phyloP scores from a whole-genome alignment of 2,888 invertebrate species.

The Drosophila koepferae region DNA sequence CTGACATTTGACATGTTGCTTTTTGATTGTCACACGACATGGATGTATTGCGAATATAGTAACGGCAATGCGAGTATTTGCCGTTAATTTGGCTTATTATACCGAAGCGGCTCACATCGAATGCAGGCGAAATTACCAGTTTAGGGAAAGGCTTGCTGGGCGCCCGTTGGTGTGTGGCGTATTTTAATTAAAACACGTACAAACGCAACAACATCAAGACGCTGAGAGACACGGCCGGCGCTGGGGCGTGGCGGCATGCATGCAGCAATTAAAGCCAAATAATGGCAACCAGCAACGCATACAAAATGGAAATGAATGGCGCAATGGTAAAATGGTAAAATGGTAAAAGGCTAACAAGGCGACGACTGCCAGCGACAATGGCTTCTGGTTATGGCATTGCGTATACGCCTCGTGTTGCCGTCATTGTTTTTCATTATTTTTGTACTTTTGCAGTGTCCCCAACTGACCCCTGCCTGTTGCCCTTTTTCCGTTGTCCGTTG shows the following conservation, averaged over 20 bases:
- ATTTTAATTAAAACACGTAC: conserved; percentile 78
- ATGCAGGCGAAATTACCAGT: conserved; percentile 62
- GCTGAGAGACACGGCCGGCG: neutral
- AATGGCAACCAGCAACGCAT: conserved; percentile 78
- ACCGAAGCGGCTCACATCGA: conserved; percentile 38
- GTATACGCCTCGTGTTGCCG: conserved; percentile 65
- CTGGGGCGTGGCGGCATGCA: conserved; percentile 48
- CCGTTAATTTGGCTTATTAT: conserved; percentile 72
- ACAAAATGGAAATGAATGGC: conserved; percentile 76
- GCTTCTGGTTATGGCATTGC: conserved; percentile 57
- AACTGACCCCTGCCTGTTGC: neutral
- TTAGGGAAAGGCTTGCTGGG: conserved; percentile 29
- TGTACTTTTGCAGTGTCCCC: conserved; percentile 53
- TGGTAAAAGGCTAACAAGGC: conserved; percentile 73
- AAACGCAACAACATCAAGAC: conserved; percentile 26
- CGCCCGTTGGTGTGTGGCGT: conserved; percentile 45
- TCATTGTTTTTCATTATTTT: conserved; percentile 49
- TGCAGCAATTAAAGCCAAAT: conserved; percentile 80
- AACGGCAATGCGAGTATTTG: conserved; percentile 45
- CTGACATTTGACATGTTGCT: conserved; percentile 75
- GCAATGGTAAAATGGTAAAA: conserved; percentile 58
- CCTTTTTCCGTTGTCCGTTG: neutral
- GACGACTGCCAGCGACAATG: conserved; percentile 52
- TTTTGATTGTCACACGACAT: conserved; percentile 74
- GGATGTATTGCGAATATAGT: conserved; percentile 36